A percentile compares a stretch with the other conserved stretches of the same genome.
phyloP scores from a whole-genome alignment of 2,888 invertebrate species.

The Cynaeus angustus region DNA sequence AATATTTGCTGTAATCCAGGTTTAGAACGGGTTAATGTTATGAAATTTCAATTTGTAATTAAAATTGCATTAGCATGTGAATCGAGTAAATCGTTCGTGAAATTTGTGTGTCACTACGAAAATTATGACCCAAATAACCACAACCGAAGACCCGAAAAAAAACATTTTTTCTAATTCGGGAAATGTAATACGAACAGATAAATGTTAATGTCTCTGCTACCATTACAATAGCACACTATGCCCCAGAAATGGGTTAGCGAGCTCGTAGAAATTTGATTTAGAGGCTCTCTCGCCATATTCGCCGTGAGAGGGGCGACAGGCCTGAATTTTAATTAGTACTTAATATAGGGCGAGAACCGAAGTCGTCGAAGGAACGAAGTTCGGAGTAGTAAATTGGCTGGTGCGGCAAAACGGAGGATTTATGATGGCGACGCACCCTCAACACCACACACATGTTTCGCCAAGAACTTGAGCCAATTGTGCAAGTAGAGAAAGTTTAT shows the following conservation, averaged over 20 bases:
- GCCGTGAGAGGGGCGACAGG: constrained; percentile 54
- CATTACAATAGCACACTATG: constrained; percentile 61
- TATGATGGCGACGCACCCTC: constrained; percentile 51
- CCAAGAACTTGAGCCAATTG: constrained; percentile 25
- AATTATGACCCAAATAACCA: neutral
- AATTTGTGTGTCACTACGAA: constrained; percentile 15
- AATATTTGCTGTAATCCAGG: constrained; percentile 56
- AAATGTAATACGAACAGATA: constrained; percentile 64
- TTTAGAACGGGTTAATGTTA: constrained; percentile 56
- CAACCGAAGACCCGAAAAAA: too few relatives aligned
- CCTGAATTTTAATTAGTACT: constrained; percentile 70
- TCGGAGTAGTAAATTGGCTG: constrained; percentile 57
- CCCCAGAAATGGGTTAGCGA: constrained; percentile 64
- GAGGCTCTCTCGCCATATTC: constrained; percentile 65
- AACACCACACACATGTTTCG: constrained; percentile 33
- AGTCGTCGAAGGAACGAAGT: constrained; percentile 56
- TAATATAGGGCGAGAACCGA: constrained; percentile 56
- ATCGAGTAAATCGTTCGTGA: constrained; percentile 12
- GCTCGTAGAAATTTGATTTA: constrained; percentile 67
- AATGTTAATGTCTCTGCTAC: constrained; percentile 62
- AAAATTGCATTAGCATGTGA: constrained; percentile 49
- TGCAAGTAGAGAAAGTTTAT: constrained; percentile 37
- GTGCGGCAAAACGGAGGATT: constrained; percentile 56
- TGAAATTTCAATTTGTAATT: constrained; percentile 60
- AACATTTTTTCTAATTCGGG: constrained; percentile 64